Percentiles rank a stretch among this genome's conserved stretches.
Evolutionary conservation across 2,888 invertebrate species (phyloP).

Genomic region (Aricia artaxerxes): DNA sequence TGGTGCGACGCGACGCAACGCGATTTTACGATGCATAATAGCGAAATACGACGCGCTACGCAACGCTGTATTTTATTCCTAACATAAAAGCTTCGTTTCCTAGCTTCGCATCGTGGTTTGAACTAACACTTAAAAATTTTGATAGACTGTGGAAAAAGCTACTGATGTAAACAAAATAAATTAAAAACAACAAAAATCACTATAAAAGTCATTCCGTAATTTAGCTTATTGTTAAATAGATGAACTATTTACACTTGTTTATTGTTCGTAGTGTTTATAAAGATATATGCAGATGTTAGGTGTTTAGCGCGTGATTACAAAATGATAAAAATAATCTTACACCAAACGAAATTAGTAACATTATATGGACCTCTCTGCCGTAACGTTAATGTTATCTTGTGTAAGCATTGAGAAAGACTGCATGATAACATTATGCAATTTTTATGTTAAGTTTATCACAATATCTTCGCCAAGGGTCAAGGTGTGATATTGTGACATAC

Average conservation of each 20-base stretch:
- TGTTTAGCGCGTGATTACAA: not conserved
- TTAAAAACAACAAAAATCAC: conserved; percentile 41
- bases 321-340: not conserved
- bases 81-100: not conserved
- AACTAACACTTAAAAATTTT: not conserved
- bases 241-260: conserved; percentile 39
- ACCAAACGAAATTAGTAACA: not conserved
- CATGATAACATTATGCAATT: not conserved
- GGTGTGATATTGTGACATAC: not conserved
- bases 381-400: not conserved
- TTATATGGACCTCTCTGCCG: not conserved
- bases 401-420: not conserved
- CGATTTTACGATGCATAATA: not conserved
- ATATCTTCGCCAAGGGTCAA: not conserved
- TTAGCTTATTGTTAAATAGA: conserved; percentile 28
- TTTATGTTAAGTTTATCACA: not conserved
- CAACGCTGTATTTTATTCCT: not conserved
- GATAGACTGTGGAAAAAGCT: not conserved
- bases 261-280: conserved; percentile 31
- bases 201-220: conserved; percentile 29
- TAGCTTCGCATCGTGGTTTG: not conserved
- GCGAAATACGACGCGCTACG: not conserved
- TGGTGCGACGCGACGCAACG: not conserved
- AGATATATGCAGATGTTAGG: not conserved
- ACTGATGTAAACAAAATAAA: not conserved